These are phyloP conservation scores for Dyspetes luteomarginatus DNA, from an alignment of 2,888 invertebrate species.

Conservation along the genomic window DNA sequence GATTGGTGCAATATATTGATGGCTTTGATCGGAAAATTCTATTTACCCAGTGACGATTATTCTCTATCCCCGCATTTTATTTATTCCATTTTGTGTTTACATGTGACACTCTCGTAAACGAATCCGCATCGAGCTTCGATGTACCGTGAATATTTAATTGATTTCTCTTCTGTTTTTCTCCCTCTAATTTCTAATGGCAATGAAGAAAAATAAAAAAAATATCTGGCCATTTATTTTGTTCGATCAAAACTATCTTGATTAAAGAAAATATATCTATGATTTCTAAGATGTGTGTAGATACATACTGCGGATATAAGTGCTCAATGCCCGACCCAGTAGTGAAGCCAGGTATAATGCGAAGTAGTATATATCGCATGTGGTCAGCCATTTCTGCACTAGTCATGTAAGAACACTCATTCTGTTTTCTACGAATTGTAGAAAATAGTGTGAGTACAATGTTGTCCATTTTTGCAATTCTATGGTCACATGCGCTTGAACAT, in stretches of 20 bases:
- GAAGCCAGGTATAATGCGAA: slow-evolving; percentile 66
- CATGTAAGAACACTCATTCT: too few relatives aligned
- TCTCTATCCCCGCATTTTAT: background rate
- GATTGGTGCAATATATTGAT: background rate
- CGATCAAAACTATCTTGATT: slow-evolving; percentile 27
- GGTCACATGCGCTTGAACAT: too few relatives aligned
- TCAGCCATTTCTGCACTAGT: slow-evolving; percentile 26
- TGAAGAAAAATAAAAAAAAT: slow-evolving; percentile 1
- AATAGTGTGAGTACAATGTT: too few relatives aligned
- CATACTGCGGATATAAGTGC: slow-evolving; percentile 57
- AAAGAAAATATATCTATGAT: slow-evolving; percentile 34
- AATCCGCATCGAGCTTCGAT: background rate
- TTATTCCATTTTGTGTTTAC: background rate
- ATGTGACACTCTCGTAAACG: background rate
- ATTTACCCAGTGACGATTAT: background rate
- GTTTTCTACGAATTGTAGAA: too few relatives aligned
- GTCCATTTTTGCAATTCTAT: too few relatives aligned
- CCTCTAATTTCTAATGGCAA: background rate
- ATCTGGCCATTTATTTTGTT: slow-evolving; percentile 23
- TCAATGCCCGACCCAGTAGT: slow-evolving; percentile 70
- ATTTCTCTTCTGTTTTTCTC: background rate
- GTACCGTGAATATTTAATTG: background rate
- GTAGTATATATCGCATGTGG: slow-evolving; percentile 49
- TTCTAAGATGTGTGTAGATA: slow-evolving; percentile 53
- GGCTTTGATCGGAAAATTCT: background rate